Base-by-base conservation (phyloP, 2,797 vertebrate genomes). In the Lepus townsendii region DNA sequence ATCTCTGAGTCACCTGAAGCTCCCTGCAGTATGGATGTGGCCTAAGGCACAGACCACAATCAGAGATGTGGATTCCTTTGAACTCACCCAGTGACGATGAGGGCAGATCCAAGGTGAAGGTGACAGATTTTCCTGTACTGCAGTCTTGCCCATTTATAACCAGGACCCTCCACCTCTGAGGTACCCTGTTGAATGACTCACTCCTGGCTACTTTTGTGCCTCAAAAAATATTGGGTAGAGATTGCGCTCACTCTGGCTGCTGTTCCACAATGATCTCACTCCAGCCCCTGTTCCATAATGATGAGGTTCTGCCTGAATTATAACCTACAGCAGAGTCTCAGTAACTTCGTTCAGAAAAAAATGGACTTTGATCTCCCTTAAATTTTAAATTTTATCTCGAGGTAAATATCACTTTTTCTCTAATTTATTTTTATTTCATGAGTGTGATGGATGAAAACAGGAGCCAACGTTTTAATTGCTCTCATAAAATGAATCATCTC, bases 161-260 rank as follows among this genome's bases (percentile, higher is more conserved):
- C 94, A 94, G 85, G 96, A 96, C 96, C 96, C 96, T 90, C 95
- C 83, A 96, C 96, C 95, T 68, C 78, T 71, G 91, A 97, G 91
- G 90, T 50, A 94, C 71, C 94, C 97, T 92, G 95, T 95, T 95
- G 96, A 97, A 97, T 91, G 97, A 97, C 54, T 97, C 95, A 93
- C 30, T 95, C 71, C 82, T 98, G 57, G 1, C 94, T 96, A 95
- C 93, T 93, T 88, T 94, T 85, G 78, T 52, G 79, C 89, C 96
- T 95, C 38, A 89, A 94, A 96, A 97, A 96, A 96, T 96, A 97
- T 95, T 96, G 97, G 96, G 97, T 95, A 96, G 96, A 94, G 88
- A 88, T n/a, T 88, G 95, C 47, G 62, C 84, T 97, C 95, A 83
- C 60, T 93, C 94, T 93, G 95, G 87, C 94, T 97, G 94, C 82